Evolutionary conservation across 2,888 invertebrate species (phyloP).

Genomic region (Acanthosepion pharaonis): DNA sequence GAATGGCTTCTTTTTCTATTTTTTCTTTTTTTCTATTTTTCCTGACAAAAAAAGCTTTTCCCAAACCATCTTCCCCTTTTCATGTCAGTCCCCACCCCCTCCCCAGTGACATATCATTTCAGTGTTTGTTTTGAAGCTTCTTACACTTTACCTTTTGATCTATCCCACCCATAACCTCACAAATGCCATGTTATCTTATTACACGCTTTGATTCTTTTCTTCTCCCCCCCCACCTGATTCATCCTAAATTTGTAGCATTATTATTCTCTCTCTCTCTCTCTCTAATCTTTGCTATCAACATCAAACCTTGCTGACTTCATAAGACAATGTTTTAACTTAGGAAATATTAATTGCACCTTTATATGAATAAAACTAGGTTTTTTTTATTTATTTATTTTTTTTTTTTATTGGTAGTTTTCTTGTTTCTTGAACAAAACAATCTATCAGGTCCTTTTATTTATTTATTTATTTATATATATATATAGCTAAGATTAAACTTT

Average conservation of each 20-base stretch:
- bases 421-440: no score
- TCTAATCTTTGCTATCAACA: neutral
- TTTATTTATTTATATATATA: no score
- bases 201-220: neutral
- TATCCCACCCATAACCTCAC: neutral
- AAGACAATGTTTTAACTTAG: neutral
- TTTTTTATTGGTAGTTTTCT: no score
- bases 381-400: no score
- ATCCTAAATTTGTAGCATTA: neutral
- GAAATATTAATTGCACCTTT: neutral
- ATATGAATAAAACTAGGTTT: neutral
- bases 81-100: neutral
- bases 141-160: neutral
- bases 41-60: neutral
- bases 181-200: neutral
- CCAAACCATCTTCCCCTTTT: neutral
- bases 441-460: no score
- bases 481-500: no score
- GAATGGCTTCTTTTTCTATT: no score
- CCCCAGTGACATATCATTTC: neutral
- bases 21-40: no score
- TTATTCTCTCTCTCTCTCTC: neutral
- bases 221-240: neutral
- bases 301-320: neutral
- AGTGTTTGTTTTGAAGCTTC: neutral